Evolutionary conservation across 2,888 invertebrate species (phyloP), one percentile per base, ranked within the genome.

Genomic region (Conus canariensis): DNA sequence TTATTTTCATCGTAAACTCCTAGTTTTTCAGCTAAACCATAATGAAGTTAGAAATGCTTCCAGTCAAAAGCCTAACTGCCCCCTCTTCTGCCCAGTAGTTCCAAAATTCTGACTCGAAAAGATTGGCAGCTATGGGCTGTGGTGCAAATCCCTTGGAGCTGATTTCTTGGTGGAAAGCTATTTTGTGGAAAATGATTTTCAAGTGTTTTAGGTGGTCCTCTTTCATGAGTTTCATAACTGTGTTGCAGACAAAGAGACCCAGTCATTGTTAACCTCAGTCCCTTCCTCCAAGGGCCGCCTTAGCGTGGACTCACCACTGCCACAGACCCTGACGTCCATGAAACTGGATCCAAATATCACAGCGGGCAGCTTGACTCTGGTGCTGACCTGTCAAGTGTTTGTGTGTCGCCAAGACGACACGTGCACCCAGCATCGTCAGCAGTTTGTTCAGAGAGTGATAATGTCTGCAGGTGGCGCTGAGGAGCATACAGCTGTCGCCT

Each of bases 361-460:
- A 45, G 83, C 85, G 64, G 87, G 80, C 12, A 45, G 60, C 58
- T 85, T 85, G 16, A 90, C 86, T 59, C 67, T 92, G 19, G 85
- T 86, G 64, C 9, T 92, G 74, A 86, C 90, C 16, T 85, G 90
- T 85, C 91, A 91, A 87, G 86, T 89, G 3, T 92, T 92, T 87
- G 83, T 88, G 22, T 92, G 92, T 88, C 82, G 19, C 19, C n/a
- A 58, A 2, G 89, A 91, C 80, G 56, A 87, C 88, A 87, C 89
- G 3, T 91, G 91, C 87, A 82, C 82, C 60, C 87, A 87, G 83
- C 87, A 90, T 45, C 87, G 45, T 4, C 59, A 82, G 64, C 82
- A 87, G 87, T 82, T 83, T 22, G 85, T 70, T 8, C 90, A 90
- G 56, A 60, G 22, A 60, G 58, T 90, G 56, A 67, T 19, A 9